phyloP scores from a whole-genome alignment of 2,888 invertebrate species.

The Agonopterix arenella region DNA sequence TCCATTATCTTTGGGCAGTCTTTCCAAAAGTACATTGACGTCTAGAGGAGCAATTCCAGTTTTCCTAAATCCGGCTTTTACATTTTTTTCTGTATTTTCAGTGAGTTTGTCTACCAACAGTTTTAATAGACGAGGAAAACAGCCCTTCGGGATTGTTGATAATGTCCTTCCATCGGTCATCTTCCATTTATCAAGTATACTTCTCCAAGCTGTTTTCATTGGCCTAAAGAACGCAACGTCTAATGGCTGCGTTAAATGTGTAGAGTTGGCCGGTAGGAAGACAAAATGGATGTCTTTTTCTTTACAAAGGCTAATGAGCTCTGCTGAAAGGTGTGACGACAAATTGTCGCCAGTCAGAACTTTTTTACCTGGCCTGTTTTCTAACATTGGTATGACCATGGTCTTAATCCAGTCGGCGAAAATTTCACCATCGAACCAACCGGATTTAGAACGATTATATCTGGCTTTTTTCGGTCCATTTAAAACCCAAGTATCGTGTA shows the following conservation, averaged over 20 bases:
- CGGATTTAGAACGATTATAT: slow-evolving; percentile 39
- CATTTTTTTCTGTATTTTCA: slow-evolving; percentile 9
- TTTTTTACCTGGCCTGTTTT: slow-evolving; percentile 26
- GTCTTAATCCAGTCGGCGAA: slow-evolving; percentile 37
- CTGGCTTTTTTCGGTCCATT: slow-evolving; percentile 34
- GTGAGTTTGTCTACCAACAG: slow-evolving; percentile 7
- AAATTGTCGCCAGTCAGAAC: slow-evolving; percentile 29
- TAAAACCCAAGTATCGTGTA: slow-evolving; percentile 43
- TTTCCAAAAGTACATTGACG: background rate
- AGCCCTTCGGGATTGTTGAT: slow-evolving; percentile 14
- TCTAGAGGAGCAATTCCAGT: background rate
- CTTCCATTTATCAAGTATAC: slow-evolving; percentile 13
- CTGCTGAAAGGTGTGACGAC: slow-evolving; percentile 17
- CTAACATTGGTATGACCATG: slow-evolving; percentile 17
- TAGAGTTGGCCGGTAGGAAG: background rate
- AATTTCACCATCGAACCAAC: slow-evolving; percentile 36
- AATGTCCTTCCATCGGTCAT: slow-evolving; percentile 13
- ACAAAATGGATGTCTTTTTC: slow-evolving; percentile 22
- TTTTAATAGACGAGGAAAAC: slow-evolving; percentile 15
- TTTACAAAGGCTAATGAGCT: slow-evolving; percentile 26
- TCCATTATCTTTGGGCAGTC: too few relatives aligned
- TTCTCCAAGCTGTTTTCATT: slow-evolving; percentile 9
- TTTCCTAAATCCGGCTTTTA: slow-evolving; percentile 13
- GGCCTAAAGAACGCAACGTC: background rate
- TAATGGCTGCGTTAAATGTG: background rate